phyloP scores from a whole-genome alignment of 2,113 vertebrate genomes.

The Caranx ignobilis region DNA sequence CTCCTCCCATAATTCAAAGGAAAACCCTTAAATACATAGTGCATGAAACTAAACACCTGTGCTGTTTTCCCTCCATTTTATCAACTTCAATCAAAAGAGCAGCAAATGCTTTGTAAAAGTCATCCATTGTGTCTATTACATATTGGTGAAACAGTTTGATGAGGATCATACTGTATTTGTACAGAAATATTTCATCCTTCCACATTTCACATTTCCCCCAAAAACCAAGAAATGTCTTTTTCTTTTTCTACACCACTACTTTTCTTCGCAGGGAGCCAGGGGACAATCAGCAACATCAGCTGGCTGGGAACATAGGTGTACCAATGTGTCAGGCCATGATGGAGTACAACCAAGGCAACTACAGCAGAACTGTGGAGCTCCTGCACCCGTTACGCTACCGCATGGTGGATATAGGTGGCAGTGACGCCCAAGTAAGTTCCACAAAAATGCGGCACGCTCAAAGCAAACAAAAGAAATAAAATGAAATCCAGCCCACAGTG shows the following conservation, averaged over 20 bases:
- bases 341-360: slow-evolving; percentile 89
- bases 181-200: background rate
- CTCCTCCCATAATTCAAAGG: background rate
- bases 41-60: background rate
- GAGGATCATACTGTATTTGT: no score
- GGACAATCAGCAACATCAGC: slow-evolving; percentile 86
- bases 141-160: background rate
- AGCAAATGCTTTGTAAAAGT: background rate
- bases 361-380: slow-evolving; percentile 85
- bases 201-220: background rate
- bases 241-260: background rate
- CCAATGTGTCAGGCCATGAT: slow-evolving; percentile 91
- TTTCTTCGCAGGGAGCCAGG: slow-evolving; percentile 79
- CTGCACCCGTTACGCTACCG: slow-evolving; percentile 90
- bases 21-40: background rate
- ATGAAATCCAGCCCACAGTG: background rate
- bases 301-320: slow-evolving; percentile 85
- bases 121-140: background rate
- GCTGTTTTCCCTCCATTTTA: background rate
- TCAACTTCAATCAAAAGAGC: background rate
- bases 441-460: background rate
- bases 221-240: background rate
- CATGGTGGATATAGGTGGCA: slow-evolving; percentile 87
- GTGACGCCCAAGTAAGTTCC: slow-evolving; percentile 91
- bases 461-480: background rate